Conservation (phyloP, 2,888 invertebrate genomes). For the Phanerotoma sp. region DNA sequence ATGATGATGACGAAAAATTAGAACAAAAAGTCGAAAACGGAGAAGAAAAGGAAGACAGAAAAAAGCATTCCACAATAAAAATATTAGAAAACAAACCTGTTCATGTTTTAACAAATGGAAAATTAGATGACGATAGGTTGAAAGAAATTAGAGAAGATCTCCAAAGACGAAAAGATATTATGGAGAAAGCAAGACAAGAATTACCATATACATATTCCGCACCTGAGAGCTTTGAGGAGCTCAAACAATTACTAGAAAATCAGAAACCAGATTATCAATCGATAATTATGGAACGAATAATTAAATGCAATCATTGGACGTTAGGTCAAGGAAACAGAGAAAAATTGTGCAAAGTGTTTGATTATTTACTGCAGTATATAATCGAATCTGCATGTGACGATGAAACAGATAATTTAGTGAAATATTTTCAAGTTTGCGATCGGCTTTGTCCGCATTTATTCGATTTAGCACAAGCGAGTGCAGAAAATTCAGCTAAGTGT, state of each 20-base stretch:
- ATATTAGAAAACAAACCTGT: background rate
- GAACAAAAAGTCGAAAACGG: background rate
- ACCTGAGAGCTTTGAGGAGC: conserved; percentile 66
- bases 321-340: conserved; percentile 77
- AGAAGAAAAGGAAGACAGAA: background rate
- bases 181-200: conserved; percentile 63
- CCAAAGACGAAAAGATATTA: conserved; percentile 56
- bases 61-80: no score
- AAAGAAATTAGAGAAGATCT: conserved; percentile 50
- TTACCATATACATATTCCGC: conserved; percentile 64
- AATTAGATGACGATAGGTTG: conserved; percentile 25
- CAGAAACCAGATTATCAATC: conserved; percentile 68
- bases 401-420: conserved; percentile 54
- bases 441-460: conserved; percentile 60
- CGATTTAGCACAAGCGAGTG: conserved; percentile 72
- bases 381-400: conserved; percentile 61
- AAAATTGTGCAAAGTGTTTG: conserved; percentile 72
- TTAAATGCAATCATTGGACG: conserved; percentile 86
- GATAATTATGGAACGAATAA: conserved; percentile 75
- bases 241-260: conserved; percentile 65
- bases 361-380: conserved; percentile 75
- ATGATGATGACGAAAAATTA: conserved; percentile 27
- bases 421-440: conserved; percentile 65
- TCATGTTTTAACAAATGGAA: conserved; percentile 17
- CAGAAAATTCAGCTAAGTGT: conserved; percentile 67